Evolutionary conservation across 1,140 invertebrate species (phyloP).

Genomic region (Lanistes nyassanus): DNA sequence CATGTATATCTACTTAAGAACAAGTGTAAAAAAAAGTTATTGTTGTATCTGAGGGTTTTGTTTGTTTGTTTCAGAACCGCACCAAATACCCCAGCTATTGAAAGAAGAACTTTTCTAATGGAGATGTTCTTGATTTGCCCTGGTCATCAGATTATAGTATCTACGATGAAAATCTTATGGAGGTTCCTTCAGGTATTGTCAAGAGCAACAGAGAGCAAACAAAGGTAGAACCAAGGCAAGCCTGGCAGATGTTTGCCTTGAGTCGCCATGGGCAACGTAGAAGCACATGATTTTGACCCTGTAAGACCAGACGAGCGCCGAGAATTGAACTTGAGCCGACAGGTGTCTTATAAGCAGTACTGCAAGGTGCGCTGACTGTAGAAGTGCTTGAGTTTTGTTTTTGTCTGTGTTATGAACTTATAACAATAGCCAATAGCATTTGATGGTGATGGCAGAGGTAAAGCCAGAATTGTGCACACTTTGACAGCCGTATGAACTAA

Average conservation of each 20-base stretch:
- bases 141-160: not conserved
- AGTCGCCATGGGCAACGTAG: constrained; percentile 54
- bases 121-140: no score
- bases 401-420: not conserved
- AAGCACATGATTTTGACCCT: constrained; percentile 55
- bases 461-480: not conserved
- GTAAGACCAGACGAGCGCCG: constrained; percentile 54
- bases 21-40: no score
- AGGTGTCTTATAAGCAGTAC: constrained; percentile 55
- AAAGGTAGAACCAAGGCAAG: not conserved
- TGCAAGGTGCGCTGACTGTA: constrained; percentile 36
- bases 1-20: no score
- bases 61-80: no score
- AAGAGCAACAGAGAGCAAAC: no score
- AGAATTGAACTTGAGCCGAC: constrained; percentile 56
- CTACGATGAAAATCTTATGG: not conserved
- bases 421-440: not conserved
- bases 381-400: not conserved
- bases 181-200: no score
- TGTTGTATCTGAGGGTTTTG: no score
- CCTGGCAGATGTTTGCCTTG: not conserved
- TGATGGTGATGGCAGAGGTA: not conserved
- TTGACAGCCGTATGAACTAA: not conserved
- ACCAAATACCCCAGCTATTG: no score
- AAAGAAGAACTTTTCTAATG: no score